Evolutionary conservation across 2,888 invertebrate species (phyloP), one percentile per base, ranked within the genome.

Genomic region (Pogonocherus hispidulus): DNA sequence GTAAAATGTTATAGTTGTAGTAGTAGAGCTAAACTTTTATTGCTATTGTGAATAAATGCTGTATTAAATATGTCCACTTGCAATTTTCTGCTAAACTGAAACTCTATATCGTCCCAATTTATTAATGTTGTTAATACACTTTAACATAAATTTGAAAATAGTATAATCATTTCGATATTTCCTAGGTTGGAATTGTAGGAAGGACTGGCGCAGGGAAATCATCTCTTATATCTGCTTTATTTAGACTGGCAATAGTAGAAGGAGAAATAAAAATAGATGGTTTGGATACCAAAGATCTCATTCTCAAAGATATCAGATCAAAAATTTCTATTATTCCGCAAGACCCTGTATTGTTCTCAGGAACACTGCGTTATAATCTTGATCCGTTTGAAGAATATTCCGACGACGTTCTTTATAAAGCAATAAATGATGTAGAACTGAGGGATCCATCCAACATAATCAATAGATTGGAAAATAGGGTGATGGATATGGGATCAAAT

Each of bases 151-250:
- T n/a, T n/a, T n/a, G n/a, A n/a, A n/a, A n/a, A n/a, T n/a, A n/a
- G n/a, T n/a, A n/a, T n/a, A n/a, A n/a, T n/a, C n/a, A n/a, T n/a
- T n/a, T n/a, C n/a, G n/a, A n/a, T n/a, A n/a, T n/a, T n/a, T n/a
- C n/a, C n/a, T 84, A 94, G 91, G 90, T 94, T 66, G 94, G 94
- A 11, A 92, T 94, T 74, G 93, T 94, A 3, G 95, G 95, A 1
- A 87, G 95, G 62, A 95, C 95, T 0, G 95, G 95, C 1, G 95
- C 95, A 1, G 95, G 95, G 0, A 94, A 94, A 84, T 93, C 93
- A 0, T 93, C 93, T 0, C 85, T 94, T 11, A 92, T 94, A 71
- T 90, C 93, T 0, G 93, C 94, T 0, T 84, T 96, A 62, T 96
- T 95, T 85, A 89, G 94, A 3, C 87, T 95, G 66, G 90, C 92